phyloP scores from a whole-genome alignment of 1,140 invertebrate genomes.

The Dreissena rostriformis region DNA sequence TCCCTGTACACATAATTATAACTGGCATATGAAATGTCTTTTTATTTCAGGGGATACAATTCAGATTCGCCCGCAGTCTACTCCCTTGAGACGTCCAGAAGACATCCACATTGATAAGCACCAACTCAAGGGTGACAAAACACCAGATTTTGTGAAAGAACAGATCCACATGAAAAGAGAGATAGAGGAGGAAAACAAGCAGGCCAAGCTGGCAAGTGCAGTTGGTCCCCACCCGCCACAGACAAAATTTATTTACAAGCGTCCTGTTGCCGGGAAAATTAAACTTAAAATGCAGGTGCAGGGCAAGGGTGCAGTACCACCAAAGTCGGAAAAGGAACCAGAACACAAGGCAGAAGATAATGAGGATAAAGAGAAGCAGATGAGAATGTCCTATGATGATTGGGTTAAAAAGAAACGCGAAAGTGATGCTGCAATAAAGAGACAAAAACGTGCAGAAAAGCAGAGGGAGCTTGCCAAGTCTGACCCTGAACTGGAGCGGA shows the following conservation, averaged over 20 bases:
- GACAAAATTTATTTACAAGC: conserved; percentile 74
- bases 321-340: conserved; percentile 57
- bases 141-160: background rate
- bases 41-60: conserved; percentile 44
- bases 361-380: conserved; percentile 48
- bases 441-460: conserved; percentile 55
- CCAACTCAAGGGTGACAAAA: conserved; percentile 18
- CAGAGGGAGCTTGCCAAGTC: conserved; percentile 70
- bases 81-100: conserved; percentile 38
- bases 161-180: conserved; percentile 32
- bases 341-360: conserved; percentile 48
- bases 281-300: conserved; percentile 61
- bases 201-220: conserved; percentile 48
- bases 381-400: conserved; percentile 73
- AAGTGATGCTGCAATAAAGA: conserved; percentile 63
- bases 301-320: conserved; percentile 35
- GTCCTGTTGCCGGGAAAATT: conserved; percentile 72
- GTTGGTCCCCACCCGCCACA: conserved; percentile 61
- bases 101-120: conserved; percentile 11
- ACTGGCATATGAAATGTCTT: no score
- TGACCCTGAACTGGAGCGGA: conserved; percentile 71
- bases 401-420: conserved; percentile 71
- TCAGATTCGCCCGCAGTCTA: conserved; percentile 55
- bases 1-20: no score
- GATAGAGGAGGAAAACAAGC: conserved; percentile 42